phyloP scores from a whole-genome alignment of 2,888 invertebrate genomes.

The Galerucella nymphaeae region DNA sequence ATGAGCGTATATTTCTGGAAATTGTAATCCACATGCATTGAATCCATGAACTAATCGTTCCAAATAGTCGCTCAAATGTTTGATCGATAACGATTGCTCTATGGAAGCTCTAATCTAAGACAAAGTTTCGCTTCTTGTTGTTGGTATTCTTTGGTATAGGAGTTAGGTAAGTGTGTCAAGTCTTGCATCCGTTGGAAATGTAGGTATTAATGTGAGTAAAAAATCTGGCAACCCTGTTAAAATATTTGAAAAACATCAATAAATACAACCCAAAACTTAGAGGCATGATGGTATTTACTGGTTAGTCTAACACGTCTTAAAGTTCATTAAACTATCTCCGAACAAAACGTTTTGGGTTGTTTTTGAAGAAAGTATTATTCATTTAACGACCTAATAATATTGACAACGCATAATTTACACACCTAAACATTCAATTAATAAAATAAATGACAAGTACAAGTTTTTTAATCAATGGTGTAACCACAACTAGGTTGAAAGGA shows the following conservation, averaged over 20 bases:
- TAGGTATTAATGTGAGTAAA: too few species aligned
- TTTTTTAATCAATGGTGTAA: not conserved
- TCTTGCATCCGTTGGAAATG: too few species aligned
- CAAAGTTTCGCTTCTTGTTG: too few species aligned
- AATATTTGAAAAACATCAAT: conserved; percentile 20
- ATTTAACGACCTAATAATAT: conserved; percentile 6
- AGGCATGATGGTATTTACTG: conserved; percentile 15
- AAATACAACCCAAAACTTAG: conserved; percentile 17
- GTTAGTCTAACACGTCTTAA: conserved; percentile 15
- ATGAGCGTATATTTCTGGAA: too few species aligned
- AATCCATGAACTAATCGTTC: too few species aligned
- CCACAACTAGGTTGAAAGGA: not conserved
- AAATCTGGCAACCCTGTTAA: too few species aligned
- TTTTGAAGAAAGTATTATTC: conserved; percentile 22
- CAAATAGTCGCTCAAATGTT: too few species aligned
- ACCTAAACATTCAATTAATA: conserved; percentile 9
- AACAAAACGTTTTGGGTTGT: conserved; percentile 19
- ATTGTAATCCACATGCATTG: too few species aligned
- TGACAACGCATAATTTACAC: conserved; percentile 8
- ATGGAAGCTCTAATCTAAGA: too few species aligned
- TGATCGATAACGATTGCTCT: too few species aligned
- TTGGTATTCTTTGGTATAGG: too few species aligned
- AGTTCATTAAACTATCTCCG: conserved; percentile 20
- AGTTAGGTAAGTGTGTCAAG: too few species aligned
- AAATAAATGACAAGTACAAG: not conserved